Evolutionary conservation across 2,888 invertebrate species (phyloP).

Genomic region (Mesochorus sp.): DNA sequence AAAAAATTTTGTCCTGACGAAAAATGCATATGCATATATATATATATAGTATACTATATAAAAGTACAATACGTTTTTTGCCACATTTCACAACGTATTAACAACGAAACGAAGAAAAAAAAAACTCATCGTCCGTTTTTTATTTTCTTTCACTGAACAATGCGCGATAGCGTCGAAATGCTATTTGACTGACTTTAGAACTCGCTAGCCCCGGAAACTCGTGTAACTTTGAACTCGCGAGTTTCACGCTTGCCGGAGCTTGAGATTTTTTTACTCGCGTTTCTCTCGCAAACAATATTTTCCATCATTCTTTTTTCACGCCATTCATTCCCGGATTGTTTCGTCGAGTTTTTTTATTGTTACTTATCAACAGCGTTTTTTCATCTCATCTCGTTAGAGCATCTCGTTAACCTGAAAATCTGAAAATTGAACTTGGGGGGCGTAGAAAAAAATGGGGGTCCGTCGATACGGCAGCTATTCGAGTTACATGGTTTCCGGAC

Average conservation of each 20-base stretch:
- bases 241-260: neutral
- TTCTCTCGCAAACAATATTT: neutral
- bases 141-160: slow-evolving; percentile 63
- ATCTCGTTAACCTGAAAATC: too few relatives aligned
- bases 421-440: neutral
- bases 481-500: slow-evolving; percentile 69
- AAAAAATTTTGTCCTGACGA: slow-evolving; percentile 9
- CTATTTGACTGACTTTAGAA: slow-evolving; percentile 68
- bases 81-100: slow-evolving; percentile 55
- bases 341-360: too few relatives aligned
- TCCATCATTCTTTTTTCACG: neutral
- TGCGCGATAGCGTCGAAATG: slow-evolving; percentile 61
- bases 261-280: neutral
- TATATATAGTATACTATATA: slow-evolving; percentile 2
- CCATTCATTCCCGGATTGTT: too few relatives aligned
- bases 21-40: slow-evolving; percentile 15
- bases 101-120: slow-evolving; percentile 30
- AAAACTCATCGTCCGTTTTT: slow-evolving; percentile 62
- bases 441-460: slow-evolving; percentile 6
- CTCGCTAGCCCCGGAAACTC: slow-evolving; percentile 63
- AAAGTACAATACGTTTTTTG: slow-evolving; percentile 54
- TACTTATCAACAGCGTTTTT: too few relatives aligned
- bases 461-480: slow-evolving; percentile 31
- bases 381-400: too few relatives aligned
- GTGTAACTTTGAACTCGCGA: slow-evolving; percentile 56